Percentiles rank a stretch among this genome's conserved stretches.
Evolutionary conservation across 1,140 invertebrate genomes (phyloP).

Genomic region (Musca domestica): DNA sequence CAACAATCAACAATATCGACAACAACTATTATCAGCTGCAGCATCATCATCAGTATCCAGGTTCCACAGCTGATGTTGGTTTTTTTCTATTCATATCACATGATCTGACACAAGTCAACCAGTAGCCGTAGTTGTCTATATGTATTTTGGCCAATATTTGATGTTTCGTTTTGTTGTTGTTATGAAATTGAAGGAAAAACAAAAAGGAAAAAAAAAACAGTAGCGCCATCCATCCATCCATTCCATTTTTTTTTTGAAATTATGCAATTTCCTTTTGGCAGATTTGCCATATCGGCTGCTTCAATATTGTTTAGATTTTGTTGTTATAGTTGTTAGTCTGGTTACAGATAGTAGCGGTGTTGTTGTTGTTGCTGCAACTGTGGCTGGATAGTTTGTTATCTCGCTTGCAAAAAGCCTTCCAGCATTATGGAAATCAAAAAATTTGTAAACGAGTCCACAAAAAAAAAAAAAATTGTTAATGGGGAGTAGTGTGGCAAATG

Average conservation of each 20-base stretch:
- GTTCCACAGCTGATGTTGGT: no score
- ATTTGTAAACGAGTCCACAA: no score
- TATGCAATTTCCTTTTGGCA: slow-evolving; percentile 16
- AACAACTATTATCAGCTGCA: background rate
- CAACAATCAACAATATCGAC: background rate
- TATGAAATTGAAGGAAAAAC: background rate
- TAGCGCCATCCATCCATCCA: background rate
- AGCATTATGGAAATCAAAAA: no score
- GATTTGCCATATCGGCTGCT: slow-evolving; percentile 1
- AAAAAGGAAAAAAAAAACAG: slow-evolving; percentile 1
- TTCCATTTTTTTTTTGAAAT: background rate
- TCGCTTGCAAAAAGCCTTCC: no score
- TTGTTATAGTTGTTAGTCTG: background rate
- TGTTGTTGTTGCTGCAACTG: background rate
- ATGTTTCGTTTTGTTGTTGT: no score
- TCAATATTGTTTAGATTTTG: slow-evolving; percentile 1
- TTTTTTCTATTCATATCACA: no score
- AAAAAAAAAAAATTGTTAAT: no score
- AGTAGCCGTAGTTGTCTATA: no score
- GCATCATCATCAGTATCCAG: no score
- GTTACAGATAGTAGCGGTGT: background rate
- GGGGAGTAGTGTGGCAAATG: no score
- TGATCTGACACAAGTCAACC: slow-evolving; percentile 5
- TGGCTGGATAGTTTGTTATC: no score
- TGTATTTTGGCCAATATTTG: background rate